phyloP scores from a whole-genome alignment of 2,113 vertebrate species.

The Caranx ignobilis region DNA sequence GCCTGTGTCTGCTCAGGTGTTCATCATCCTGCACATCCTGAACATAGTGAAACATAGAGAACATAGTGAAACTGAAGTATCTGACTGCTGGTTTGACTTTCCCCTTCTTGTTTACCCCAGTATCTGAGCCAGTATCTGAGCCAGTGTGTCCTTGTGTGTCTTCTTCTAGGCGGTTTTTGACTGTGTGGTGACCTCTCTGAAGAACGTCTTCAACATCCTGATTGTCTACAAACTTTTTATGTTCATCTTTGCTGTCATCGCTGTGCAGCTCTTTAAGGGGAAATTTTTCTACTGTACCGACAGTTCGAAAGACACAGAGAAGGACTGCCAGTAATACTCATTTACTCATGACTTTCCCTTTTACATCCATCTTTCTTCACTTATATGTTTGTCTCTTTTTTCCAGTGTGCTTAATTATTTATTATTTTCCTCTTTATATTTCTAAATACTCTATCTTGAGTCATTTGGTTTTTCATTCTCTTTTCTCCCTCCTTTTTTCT shows the following conservation, averaged over 20 bases:
- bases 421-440: neutral
- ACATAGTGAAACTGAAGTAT: neutral
- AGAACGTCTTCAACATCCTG: conserved; percentile 99
- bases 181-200: conserved; percentile 97
- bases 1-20: neutral
- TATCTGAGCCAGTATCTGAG: neutral
- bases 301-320: conserved; percentile 96
- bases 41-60: neutral
- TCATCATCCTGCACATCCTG: neutral
- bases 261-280: conserved; percentile 98
- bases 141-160: neutral
- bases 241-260: conserved; percentile 99
- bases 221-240: conserved; percentile 99
- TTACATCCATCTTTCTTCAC: neutral
- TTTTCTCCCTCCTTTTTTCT: neutral
- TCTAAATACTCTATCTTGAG: neutral
- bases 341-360: neutral
- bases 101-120: neutral
- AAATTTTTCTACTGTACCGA: conserved; percentile 99
- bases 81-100: neutral
- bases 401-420: neutral
- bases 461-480: neutral
- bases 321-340: conserved; percentile 92
- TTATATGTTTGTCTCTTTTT: neutral
- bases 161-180: conserved; percentile 86